These are phyloP conservation scores for Drosophila funebris DNA, from an alignment of 1,140 invertebrate genomes.

Conservation along the genomic window DNA sequence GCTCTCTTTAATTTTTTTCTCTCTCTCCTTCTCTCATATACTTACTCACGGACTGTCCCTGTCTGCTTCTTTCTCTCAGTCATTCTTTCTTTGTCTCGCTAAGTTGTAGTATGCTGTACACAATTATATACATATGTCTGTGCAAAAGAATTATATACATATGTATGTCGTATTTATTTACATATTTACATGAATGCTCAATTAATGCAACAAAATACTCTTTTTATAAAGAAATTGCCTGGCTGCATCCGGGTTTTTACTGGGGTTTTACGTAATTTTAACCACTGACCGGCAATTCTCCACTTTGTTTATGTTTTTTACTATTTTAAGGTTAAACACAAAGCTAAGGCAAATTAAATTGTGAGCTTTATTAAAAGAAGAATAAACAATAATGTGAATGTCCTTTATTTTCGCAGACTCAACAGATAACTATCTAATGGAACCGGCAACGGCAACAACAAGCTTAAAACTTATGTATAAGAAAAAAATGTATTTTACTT, in stretches of 20 bases:
- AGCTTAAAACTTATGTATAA: no score
- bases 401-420: no score
- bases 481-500: no score
- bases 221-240: conserved; percentile 49
- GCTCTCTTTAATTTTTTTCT: conserved; percentile 30
- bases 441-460: no score
- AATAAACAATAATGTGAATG: no score
- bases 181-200: conserved; percentile 31
- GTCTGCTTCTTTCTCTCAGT: not conserved
- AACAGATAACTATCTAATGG: no score
- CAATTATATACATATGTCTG: not conserved
- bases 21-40: conserved; percentile 8
- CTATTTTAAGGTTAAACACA: not conserved
- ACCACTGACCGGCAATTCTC: not conserved
- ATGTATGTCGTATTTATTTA: conserved; percentile 20
- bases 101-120: not conserved
- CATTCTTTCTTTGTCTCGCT: not conserved
- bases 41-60: not conserved
- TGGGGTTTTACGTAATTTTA: conserved; percentile 15
- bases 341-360: no score
- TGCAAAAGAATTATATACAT: not conserved
- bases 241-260: conserved; percentile 36
- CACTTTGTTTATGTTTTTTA: not conserved
- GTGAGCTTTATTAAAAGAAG: no score
- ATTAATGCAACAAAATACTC: conserved; percentile 49